These are phyloP conservation scores for Calliscelio sp. DNA, from an alignment of 2,888 invertebrate genomes.

Conservation along the genomic window DNA sequence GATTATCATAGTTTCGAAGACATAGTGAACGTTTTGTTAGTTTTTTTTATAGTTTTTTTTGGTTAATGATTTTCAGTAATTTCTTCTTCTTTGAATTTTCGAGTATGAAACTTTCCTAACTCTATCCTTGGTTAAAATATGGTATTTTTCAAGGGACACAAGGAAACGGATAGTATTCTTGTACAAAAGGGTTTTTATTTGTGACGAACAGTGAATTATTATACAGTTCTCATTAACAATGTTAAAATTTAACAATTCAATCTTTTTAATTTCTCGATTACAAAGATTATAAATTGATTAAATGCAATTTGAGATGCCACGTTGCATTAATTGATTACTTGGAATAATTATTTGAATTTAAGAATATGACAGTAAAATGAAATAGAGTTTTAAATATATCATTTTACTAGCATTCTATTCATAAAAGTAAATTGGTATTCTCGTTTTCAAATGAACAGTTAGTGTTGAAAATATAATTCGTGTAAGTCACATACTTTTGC, in stretches of 20 bases:
- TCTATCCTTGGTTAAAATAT: constrained; percentile 44
- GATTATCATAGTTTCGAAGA: constrained; percentile 38
- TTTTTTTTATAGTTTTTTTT: constrained; percentile 8
- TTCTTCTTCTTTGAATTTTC: constrained; percentile 15
- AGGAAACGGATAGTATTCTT: neutral
- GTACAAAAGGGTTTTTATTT: neutral
- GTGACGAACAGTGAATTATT: constrained; percentile 34
- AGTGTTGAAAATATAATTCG: constrained; percentile 11
- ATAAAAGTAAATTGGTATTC: neutral
- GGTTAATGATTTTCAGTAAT: constrained; percentile 4
- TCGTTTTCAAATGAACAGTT: neutral
- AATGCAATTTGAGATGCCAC: too few species aligned
- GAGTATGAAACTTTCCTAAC: constrained; percentile 35
- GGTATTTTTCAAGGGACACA: constrained; percentile 36
- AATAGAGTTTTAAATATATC: too few species aligned
- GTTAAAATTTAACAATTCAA: too few species aligned
- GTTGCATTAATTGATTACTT: too few species aligned
- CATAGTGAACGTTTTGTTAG: constrained; percentile 28
- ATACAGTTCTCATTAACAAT: neutral
- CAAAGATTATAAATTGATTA: neutral
- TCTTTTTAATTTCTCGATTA: too few species aligned
- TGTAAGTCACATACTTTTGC: constrained; percentile 31
- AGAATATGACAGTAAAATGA: too few species aligned
- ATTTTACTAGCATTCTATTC: neutral
- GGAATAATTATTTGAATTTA: too few species aligned